Percentiles rank a stretch among this genome's conserved stretches.
These are phyloP conservation scores for Passer domesticus DNA, from an alignment of 2,113 vertebrate genomes.

Conservation along the genomic window DNA sequence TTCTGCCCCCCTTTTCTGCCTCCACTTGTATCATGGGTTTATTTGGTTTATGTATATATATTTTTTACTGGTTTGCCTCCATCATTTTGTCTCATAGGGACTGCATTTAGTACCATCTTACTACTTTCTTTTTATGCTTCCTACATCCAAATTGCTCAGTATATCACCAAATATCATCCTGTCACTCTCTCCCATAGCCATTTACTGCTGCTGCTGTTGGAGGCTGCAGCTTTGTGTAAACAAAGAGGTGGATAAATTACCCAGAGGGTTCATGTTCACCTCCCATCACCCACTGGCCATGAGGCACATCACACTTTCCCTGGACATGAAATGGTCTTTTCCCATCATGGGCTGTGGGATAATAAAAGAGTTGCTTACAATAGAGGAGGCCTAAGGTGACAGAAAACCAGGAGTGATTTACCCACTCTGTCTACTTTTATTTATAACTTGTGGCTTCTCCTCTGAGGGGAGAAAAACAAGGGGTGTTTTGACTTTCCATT, in stretches of 20 bases:
- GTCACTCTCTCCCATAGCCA: neutral
- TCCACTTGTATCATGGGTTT: neutral
- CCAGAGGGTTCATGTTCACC: neutral
- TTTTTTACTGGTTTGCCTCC: neutral
- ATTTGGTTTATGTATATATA: neutral
- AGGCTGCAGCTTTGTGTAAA: neutral
- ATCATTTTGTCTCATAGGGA: neutral
- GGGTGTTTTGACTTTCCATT: neutral
- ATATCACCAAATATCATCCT: neutral
- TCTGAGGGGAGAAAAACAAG: neutral
- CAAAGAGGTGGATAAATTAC: neutral
- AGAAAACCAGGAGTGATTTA: neutral
- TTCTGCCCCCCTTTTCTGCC: neutral
- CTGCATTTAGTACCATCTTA: neutral
- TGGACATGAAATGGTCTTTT: neutral
- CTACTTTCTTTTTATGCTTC: neutral
- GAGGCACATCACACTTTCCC: neutral
- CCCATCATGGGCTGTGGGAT: neutral
- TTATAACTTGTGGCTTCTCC: neutral
- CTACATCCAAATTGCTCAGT: neutral
- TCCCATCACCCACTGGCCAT: neutral
- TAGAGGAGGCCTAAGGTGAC: neutral
- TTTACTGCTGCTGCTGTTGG: neutral
- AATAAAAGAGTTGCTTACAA: neutral
- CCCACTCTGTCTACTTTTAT: neutral